A percentile compares a stretch with the other conserved stretches of the same genome.
phyloP scores from a whole-genome alignment of 2,888 invertebrate genomes.

The Tribolium freemani region DNA sequence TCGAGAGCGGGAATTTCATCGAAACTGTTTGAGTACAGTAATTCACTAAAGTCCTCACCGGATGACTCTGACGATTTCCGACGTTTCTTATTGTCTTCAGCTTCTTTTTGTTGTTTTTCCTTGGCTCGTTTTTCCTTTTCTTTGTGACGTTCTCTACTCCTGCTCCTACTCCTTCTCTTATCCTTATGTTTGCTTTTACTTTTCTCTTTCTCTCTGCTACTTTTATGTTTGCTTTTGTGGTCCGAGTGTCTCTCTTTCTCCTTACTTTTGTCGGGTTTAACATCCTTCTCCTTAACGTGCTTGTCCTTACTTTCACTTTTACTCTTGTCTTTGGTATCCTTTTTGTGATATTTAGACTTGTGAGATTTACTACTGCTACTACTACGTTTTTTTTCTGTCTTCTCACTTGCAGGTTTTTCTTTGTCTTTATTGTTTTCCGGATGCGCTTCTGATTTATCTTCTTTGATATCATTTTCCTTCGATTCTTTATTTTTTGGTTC shows the following conservation, averaged over 20 bases:
- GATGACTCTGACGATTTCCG: constrained; percentile 23
- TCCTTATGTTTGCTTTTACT: constrained; percentile 51
- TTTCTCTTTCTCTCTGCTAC: constrained; percentile 56
- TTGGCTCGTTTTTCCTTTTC: constrained; percentile 39
- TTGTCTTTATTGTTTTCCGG: constrained; percentile 15
- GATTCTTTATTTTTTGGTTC: constrained; percentile 41
- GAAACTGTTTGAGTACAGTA: constrained; percentile 34
- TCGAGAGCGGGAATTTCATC: constrained; percentile 38
- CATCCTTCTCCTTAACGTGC: constrained; percentile 31
- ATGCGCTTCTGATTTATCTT: constrained; percentile 37
- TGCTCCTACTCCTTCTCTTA: constrained; percentile 36
- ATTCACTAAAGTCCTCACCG: constrained; percentile 28
- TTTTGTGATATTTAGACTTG: constrained; percentile 49
- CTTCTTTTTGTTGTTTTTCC: constrained; percentile 30
- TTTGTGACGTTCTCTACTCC: constrained; percentile 32
- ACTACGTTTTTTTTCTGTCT: constrained; percentile 30
- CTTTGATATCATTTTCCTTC: constrained; percentile 33
- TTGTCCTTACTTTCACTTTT: constrained; percentile 24
- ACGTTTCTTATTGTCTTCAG: constrained; percentile 36
- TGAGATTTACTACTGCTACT: constrained; percentile 42
- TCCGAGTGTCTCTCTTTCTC: constrained; percentile 24
- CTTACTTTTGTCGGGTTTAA: constrained; percentile 35
- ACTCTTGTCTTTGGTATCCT: constrained; percentile 43
- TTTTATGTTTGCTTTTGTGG: constrained; percentile 55
- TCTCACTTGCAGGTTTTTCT: constrained; percentile 15